phyloP scores from a whole-genome alignment of 2,797 vertebrate species.

The Sebastes matsubarae region DNA sequence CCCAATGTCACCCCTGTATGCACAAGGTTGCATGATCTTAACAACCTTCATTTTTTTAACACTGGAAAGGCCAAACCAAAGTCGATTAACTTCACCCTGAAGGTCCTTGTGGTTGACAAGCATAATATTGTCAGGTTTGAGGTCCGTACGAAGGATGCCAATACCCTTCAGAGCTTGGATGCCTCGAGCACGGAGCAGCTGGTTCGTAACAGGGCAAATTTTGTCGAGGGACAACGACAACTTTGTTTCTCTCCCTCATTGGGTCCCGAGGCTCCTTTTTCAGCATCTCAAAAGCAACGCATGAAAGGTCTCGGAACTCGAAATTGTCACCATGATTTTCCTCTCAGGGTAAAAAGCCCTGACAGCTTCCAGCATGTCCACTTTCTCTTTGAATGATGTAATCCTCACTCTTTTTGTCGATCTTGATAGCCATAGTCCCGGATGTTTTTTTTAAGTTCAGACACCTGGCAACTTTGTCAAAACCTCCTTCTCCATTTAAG shows the following conservation, averaged over 20 bases:
- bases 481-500: not conserved
- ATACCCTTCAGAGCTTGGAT: not conserved
- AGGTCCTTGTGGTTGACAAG: conserved; percentile 3
- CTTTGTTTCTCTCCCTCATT: too few species aligned
- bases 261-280: not conserved
- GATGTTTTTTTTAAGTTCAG: too few species aligned
- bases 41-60: not conserved
- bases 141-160: not conserved
- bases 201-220: not conserved
- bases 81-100: conserved; percentile 13
- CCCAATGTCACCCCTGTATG: not conserved
- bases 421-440: not conserved
- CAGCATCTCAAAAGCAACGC: not conserved
- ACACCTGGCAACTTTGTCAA: too few species aligned
- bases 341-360: not conserved
- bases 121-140: conserved; percentile 23
- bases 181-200: not conserved
- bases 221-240: not conserved
- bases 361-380: not conserved
- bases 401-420: not conserved
- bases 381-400: not conserved
- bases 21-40: not conserved
- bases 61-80: not conserved
- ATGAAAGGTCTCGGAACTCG: not conserved
- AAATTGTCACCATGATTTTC: not conserved